phyloP scores from a whole-genome alignment of 2,797 vertebrate species.

The Amniataba percoides region DNA sequence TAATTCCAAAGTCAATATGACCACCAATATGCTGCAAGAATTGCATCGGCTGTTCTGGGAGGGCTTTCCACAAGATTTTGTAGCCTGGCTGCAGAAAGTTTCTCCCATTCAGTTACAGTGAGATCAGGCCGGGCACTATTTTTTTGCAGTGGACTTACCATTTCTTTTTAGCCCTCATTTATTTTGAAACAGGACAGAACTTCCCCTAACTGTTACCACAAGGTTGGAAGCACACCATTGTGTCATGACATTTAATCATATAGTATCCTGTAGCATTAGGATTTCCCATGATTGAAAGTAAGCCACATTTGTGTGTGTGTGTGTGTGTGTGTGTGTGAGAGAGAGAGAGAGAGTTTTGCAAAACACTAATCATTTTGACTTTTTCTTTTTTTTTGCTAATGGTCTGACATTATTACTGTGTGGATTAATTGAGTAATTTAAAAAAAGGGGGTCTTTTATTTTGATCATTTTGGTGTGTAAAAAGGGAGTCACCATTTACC shows the following conservation, averaged over 20 bases:
- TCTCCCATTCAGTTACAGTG: neutral
- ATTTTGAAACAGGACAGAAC: constrained; percentile 2
- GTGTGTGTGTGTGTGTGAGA: no score
- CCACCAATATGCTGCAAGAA: neutral
- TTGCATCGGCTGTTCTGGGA: neutral
- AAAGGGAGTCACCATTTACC: neutral
- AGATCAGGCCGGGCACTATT: neutral
- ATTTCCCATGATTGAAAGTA: neutral
- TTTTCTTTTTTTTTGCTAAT: neutral
- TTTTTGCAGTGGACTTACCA: neutral
- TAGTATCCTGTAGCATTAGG: neutral
- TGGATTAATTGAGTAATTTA: neutral
- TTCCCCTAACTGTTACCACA: neutral
- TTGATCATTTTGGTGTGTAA: neutral
- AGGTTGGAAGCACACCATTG: neutral
- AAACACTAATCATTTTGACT: neutral
- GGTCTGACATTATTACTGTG: neutral
- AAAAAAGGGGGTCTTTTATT: neutral
- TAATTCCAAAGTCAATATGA: neutral
- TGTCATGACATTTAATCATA: neutral
- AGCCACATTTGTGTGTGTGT: no score
- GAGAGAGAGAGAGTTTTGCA: no score
- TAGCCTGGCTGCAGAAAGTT: neutral
- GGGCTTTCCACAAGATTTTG: neutral
- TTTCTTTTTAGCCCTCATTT: neutral